Evolutionary conservation across 1,140 invertebrate genomes (phyloP).

Genomic region (Papilio machaon): DNA sequence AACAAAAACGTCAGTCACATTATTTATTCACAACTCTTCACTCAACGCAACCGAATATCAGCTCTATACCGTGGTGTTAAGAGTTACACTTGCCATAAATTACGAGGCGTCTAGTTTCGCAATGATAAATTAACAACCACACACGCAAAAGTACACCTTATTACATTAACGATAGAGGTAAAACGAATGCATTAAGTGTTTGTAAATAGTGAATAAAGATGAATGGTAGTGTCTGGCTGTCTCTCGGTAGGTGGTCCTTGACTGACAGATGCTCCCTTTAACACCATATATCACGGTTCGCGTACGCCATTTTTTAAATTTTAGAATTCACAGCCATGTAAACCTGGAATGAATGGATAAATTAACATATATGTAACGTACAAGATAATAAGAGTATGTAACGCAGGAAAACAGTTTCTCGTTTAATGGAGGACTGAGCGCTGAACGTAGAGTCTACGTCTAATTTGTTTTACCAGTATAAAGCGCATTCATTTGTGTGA

Average conservation of each 20-base stretch:
- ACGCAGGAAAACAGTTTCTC: background rate
- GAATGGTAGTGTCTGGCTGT: conserved; percentile 58
- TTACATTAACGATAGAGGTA: background rate
- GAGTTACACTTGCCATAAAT: conserved; percentile 59
- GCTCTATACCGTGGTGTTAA: conserved; percentile 55
- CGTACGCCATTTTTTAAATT: conserved; percentile 60
- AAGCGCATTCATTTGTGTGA: conserved; percentile 10
- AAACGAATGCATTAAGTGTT: conserved; percentile 32
- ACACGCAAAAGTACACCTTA: conserved; percentile 44
- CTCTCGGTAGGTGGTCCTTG: conserved; percentile 72
- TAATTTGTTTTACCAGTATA: background rate
- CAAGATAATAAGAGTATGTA: background rate
- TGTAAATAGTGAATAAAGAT: conserved; percentile 54
- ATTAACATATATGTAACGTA: conserved; percentile 15
- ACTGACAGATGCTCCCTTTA: conserved; percentile 72
- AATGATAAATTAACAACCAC: conserved; percentile 26
- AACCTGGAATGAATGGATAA: conserved; percentile 3
- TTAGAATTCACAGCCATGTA: conserved; percentile 48
- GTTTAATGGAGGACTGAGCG: background rate
- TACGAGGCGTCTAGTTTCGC: conserved; percentile 49
- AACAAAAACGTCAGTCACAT: conserved; percentile 62
- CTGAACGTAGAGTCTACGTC: background rate
- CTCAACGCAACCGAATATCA: conserved; percentile 54
- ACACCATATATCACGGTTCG: conserved; percentile 59
- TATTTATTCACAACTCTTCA: conserved; percentile 63